Conservation (phyloP, 2,797 vertebrate species). For the Rhinoraja longicauda region DNA sequence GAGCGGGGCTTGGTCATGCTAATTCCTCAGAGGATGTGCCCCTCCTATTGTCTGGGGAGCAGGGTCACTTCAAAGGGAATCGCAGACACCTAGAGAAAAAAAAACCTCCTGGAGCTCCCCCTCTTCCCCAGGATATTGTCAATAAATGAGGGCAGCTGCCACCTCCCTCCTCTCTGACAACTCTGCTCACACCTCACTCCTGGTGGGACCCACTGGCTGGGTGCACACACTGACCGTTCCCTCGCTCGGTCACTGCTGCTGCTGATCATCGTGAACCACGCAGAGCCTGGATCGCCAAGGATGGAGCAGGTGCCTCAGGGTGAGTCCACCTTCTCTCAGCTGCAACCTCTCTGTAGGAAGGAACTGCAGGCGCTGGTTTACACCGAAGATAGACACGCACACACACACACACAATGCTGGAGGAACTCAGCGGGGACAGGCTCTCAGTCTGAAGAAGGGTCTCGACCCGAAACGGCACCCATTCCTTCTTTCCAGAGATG, state of each 20-base stretch:
- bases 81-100: not conserved
- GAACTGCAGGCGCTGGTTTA: no score
- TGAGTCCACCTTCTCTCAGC: not conserved
- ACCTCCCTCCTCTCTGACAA: not conserved
- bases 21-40: conserved; percentile 10
- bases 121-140: not conserved
- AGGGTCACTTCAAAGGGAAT: conserved; percentile 8
- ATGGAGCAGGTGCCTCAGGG: conserved; percentile 1
- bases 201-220: not conserved
- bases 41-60: not conserved
- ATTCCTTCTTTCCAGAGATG: not conserved
- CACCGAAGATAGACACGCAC: no score
- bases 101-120: not conserved
- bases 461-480: no score
- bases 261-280: not conserved
- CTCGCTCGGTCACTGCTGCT: not conserved
- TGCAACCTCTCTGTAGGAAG: not conserved
- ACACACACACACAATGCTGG: no score
- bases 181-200: not conserved
- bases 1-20: conserved; percentile 3
- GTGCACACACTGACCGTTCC: not conserved
- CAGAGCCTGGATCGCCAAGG: not conserved
- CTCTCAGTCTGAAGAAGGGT: no score
- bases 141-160: not conserved
- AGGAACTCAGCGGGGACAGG: no score